Conservation (phyloP, 1,140 invertebrate species). For the Drosophila malerkotliana region DNA sequence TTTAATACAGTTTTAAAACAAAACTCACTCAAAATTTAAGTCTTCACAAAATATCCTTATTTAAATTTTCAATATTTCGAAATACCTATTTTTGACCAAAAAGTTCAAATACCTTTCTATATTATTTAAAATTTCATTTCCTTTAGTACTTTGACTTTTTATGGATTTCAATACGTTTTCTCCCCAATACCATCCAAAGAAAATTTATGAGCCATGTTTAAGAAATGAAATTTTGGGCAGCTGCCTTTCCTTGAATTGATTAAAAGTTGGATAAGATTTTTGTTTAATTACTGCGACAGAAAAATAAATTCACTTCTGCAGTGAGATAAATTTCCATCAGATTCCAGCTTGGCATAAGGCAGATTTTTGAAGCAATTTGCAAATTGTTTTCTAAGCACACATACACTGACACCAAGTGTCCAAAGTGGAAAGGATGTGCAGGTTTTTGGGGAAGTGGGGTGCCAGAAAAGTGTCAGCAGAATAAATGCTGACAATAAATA, state of each 20-base stretch:
- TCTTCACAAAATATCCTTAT: too few species aligned
- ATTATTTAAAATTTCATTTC: constrained; percentile 29
- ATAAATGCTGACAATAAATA: constrained; percentile 81
- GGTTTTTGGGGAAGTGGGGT: not conserved
- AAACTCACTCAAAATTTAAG: too few species aligned
- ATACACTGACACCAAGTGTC: not conserved
- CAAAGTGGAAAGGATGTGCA: constrained; percentile 8
- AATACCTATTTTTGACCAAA: too few species aligned
- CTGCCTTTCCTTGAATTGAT: constrained; percentile 54
- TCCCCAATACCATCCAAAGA: constrained; percentile 5
- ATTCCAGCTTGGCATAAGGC: constrained; percentile 47
- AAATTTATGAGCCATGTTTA: constrained; percentile 72
- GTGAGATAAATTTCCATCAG: constrained; percentile 30
- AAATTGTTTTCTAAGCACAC: constrained; percentile 78
- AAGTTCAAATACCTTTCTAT: too few species aligned
- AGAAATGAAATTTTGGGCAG: constrained; percentile 55
- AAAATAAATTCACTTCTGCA: constrained; percentile 33
- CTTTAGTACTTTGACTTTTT: constrained; percentile 42
- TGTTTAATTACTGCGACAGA: constrained; percentile 76
- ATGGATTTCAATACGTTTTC: constrained; percentile 56
- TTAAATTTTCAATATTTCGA: too few species aligned
- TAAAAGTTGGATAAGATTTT: constrained; percentile 52
- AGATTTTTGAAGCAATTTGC: constrained; percentile 70
- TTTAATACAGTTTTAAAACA: too few species aligned
- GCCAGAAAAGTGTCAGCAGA: constrained; percentile 72